These are phyloP conservation scores for Epistrophe eligans DNA, from an alignment of 2,888 invertebrate genomes.

Conservation along the genomic window DNA sequence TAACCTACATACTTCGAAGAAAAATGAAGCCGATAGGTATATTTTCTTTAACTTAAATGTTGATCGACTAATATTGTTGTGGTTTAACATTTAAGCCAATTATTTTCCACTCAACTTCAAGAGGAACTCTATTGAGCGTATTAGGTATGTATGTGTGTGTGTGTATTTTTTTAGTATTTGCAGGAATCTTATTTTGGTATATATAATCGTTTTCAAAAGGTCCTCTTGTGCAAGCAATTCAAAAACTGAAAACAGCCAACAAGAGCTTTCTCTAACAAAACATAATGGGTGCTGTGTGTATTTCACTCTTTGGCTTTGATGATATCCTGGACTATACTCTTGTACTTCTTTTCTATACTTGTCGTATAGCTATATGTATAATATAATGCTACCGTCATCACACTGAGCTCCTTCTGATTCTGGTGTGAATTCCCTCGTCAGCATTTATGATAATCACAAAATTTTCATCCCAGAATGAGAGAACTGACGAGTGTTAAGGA, in stretches of 20 bases:
- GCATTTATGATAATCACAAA: conserved; percentile 75
- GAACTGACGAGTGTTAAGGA: conserved; percentile 69
- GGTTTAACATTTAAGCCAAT: conserved; percentile 19
- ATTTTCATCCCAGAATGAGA: conserved; percentile 70
- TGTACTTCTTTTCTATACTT: conserved; percentile 5
- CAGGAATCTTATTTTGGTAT: conserved; percentile 42
- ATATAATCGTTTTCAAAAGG: conserved; percentile 31
- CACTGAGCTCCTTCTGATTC: conserved; percentile 46
- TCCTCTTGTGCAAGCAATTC: conserved; percentile 49
- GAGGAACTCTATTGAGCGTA: conserved; percentile 4
- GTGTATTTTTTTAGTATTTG: background rate
- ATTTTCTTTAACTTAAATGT: background rate
- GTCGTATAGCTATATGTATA: background rate
- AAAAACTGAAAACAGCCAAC: conserved; percentile 36
- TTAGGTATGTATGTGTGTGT: background rate
- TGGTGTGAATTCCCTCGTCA: conserved; percentile 73
- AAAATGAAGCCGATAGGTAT: background rate
- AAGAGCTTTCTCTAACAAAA: conserved; percentile 36
- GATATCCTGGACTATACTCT: conserved; percentile 47
- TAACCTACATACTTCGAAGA: background rate
- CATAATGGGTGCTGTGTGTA: conserved; percentile 40
- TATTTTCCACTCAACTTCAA: conserved; percentile 37
- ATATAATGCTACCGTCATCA: conserved; percentile 37
- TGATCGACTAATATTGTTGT: conserved; percentile 22
- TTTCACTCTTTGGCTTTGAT: conserved; percentile 57